These are phyloP conservation scores for Venusia cambrica DNA, from an alignment of 2,888 invertebrate species.

Conservation along the genomic window DNA sequence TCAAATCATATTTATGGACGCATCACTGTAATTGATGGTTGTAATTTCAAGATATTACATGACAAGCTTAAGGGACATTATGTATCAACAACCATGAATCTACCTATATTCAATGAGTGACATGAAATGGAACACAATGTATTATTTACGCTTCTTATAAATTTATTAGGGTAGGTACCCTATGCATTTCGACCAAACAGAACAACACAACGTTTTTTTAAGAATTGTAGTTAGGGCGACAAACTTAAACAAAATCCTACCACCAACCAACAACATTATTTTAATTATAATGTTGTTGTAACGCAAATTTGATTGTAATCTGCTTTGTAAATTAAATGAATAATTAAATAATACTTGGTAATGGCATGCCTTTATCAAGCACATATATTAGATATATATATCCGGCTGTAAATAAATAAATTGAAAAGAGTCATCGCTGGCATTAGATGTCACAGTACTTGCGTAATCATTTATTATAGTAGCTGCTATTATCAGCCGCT, in stretches of 20 bases:
- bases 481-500: conserved; percentile 35
- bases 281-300: too few relatives aligned
- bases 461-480: conserved; percentile 62
- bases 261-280: too few relatives aligned
- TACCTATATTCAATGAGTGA: conserved; percentile 4
- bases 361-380: too few relatives aligned
- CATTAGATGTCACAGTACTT: conserved; percentile 54
- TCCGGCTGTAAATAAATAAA: conserved; percentile 25
- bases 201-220: too few relatives aligned
- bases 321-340: too few relatives aligned
- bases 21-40: conserved; percentile 38
- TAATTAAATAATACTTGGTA: too few relatives aligned
- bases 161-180: conserved; percentile 8
- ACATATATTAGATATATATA: too few relatives aligned
- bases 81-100: conserved; percentile 2
- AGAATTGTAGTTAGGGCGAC: too few relatives aligned
- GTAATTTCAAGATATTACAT: conserved; percentile 34
- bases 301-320: too few relatives aligned
- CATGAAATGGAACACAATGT: conserved; percentile 8
- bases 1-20: conserved; percentile 36
- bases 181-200: conserved; percentile 8
- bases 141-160: too few relatives aligned
- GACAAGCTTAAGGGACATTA: conserved; percentile 21
- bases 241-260: too few relatives aligned
- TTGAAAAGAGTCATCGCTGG: conserved; percentile 55